Evolutionary conservation across 2,797 vertebrate species (phyloP).

Genomic region (Hafferia zeledoni): DNA sequence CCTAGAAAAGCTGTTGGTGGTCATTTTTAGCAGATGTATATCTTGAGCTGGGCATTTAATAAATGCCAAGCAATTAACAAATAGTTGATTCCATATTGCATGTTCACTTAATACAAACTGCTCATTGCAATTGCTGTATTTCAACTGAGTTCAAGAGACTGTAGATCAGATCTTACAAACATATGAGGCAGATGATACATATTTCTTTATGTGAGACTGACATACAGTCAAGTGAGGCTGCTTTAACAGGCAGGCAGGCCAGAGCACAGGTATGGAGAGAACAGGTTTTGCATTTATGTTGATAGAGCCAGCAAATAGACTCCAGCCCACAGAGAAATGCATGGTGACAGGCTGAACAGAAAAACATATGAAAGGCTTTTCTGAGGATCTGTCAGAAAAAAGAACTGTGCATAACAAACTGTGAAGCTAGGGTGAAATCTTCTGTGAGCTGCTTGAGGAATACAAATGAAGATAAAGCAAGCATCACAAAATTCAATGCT

Average conservation of each 20-base stretch:
- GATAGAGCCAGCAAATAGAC: slow-evolving; percentile 15
- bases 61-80: neutral
- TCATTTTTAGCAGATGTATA: neutral
- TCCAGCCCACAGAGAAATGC: neutral
- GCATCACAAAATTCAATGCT: slow-evolving; percentile 12
- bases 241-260: neutral
- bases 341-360: slow-evolving; percentile 8
- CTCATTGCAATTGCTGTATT: neutral
- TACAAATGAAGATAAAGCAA: slow-evolving; percentile 45
- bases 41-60: neutral
- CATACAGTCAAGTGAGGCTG: neutral
- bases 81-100: neutral
- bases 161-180: neutral
- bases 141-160: neutral
- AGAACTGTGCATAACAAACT: slow-evolving; percentile 32
- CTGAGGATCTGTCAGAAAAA: slow-evolving; percentile 5
- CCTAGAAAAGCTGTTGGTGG: neutral
- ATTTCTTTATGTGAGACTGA: neutral
- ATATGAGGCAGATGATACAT: neutral
- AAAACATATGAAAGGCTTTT: slow-evolving; percentile 10
- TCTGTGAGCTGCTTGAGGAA: slow-evolving; percentile 18
- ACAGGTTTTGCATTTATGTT: neutral
- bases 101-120: neutral
- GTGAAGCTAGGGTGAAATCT: neutral
- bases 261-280: neutral